Conservation (phyloP, 2,797 vertebrate species). For the Lacerta bilineata region DNA sequence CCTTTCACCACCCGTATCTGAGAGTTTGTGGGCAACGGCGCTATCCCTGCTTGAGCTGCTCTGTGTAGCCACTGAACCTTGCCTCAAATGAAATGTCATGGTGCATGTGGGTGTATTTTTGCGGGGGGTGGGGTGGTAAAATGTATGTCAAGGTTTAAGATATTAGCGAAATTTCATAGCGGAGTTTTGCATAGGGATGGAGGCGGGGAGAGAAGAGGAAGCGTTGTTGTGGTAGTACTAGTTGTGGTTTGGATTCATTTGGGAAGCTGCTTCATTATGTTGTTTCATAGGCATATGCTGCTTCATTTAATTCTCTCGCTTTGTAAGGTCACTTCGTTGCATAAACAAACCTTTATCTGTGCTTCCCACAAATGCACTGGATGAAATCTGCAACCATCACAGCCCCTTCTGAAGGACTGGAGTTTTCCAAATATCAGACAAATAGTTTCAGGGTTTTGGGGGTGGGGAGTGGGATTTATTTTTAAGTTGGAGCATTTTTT, state of each 20-base stretch:
- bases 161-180: background rate
- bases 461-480: background rate
- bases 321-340: too few relatives aligned
- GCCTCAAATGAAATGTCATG: background rate
- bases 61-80: background rate
- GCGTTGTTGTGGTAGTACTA: background rate
- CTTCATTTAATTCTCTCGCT: background rate
- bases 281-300: background rate
- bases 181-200: background rate
- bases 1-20: background rate
- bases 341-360: background rate
- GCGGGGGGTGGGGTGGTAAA: background rate
- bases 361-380: background rate
- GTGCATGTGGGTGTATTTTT: background rate
- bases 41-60: background rate
- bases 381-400: background rate
- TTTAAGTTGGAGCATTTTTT: background rate
- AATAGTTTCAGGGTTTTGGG: background rate
- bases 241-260: background rate
- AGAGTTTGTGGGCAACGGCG: background rate
- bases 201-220: too few relatives aligned
- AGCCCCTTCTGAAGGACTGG: background rate
- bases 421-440: background rate
- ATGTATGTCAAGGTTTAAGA: background rate
- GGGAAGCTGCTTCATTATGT: background rate